phyloP scores from a whole-genome alignment of 2,113 vertebrate species.

The Kryptolebias marmoratus region DNA sequence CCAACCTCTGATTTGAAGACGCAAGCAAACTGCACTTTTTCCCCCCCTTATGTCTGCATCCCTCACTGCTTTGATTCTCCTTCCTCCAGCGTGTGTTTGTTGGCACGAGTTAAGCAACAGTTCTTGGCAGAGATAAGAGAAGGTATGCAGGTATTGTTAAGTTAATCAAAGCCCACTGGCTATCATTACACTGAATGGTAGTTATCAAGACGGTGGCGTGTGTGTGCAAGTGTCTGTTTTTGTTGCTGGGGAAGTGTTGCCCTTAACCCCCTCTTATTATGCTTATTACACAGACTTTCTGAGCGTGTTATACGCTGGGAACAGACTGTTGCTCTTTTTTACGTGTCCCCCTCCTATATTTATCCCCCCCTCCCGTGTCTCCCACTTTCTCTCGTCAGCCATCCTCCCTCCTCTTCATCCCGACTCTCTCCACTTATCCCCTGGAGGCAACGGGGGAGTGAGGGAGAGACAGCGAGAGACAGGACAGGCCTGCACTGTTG shows the following conservation, averaged over 20 bases:
- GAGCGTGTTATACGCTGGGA: conserved; percentile 46
- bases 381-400: conserved; percentile 44
- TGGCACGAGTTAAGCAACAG: conserved; percentile 50
- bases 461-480: conserved; percentile 44
- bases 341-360: conserved; percentile 43
- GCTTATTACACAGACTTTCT: conserved; percentile 62
- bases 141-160: conserved; percentile 56
- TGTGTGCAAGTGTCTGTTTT: conserved; percentile 27
- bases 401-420: conserved; percentile 38
- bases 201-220: conserved; percentile 49
- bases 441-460: conserved; percentile 20
- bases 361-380: conserved; percentile 36
- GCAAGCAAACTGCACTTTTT: conserved; percentile 34
- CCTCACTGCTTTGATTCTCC: conserved; percentile 22
- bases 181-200: conserved; percentile 64
- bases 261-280: conserved; percentile 66
- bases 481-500: conserved; percentile 69
- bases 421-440: conserved; percentile 48
- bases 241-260: conserved; percentile 39
- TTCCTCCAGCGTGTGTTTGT: conserved; percentile 43
- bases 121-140: conserved; percentile 52
- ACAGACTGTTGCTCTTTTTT: conserved; percentile 69
- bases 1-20: conserved; percentile 15
- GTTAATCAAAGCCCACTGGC: conserved; percentile 60
- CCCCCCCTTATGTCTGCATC: conserved; percentile 42